Conservation (phyloP, 2,888 invertebrate species). For the Rotaria sp. region DNA sequence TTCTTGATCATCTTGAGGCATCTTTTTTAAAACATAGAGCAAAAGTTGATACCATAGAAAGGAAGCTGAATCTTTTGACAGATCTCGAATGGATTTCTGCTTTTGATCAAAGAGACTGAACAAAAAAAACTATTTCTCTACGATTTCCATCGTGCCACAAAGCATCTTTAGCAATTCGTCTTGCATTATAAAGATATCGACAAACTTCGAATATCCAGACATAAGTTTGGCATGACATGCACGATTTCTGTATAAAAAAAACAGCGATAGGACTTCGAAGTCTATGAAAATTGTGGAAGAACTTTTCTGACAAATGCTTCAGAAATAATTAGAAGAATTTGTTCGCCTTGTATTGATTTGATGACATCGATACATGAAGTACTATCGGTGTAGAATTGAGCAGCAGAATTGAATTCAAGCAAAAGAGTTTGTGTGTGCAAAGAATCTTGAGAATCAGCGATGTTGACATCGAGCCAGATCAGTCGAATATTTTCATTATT, state of each 20-base stretch:
- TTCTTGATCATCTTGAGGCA: not conserved
- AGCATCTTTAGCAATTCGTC: not conserved
- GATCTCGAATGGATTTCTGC: not conserved
- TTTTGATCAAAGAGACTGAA: slow-evolving; percentile 5
- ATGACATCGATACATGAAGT: not conserved
- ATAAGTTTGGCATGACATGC: not conserved
- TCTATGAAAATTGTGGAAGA: not conserved
- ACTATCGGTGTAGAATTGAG: not conserved
- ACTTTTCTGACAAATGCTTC: not conserved
- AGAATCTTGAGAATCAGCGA: not conserved
- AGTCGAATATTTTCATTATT: not conserved
- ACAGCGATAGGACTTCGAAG: not conserved
- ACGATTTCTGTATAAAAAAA: not conserved
- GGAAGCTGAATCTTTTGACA: not conserved
- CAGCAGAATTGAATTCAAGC: not conserved
- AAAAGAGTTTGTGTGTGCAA: not conserved
- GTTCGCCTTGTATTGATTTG: not conserved
- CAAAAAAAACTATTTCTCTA: not conserved
- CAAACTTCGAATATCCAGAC: not conserved
- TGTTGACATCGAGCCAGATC: not conserved
- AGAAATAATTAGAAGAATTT: not conserved
- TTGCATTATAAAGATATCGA: not conserved
- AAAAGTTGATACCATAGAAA: not conserved
- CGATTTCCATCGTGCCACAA: not conserved
- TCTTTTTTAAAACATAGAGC: not conserved